Base-by-base conservation (phyloP, 2,888 invertebrate genomes). In the Amblyjoppa proteus region DNA sequence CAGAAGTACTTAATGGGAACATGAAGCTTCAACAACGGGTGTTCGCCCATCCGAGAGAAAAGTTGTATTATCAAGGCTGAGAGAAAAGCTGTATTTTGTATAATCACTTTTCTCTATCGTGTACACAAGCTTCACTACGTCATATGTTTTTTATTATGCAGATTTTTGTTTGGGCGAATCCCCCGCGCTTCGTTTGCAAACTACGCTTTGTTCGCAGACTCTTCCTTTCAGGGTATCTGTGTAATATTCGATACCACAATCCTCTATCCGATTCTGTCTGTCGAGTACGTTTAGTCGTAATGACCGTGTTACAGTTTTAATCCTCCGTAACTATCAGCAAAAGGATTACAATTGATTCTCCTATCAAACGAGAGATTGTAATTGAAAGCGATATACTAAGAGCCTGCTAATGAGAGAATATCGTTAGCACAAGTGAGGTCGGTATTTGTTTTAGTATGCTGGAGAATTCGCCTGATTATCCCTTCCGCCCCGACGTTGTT, bases 1-100 rank as follows among this genome's bases (percentile, higher is more conserved):
- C 45, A 68, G 49, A 68, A 49, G 45, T 28, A 58, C 68, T 75
- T 75, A 25, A 75, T 75, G 81, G 56, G 69, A 74, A 81, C 69
- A 58, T n/a, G 68, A n/a, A 81, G 69, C 68, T 74, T 58, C 51
- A 49, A 69, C 56, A 49, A 58, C 34, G 41, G 28, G 11, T 25
- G 34, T 58, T 45, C 68, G 41, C 13, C 13, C 51, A 11, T 2
- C 20, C 28, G 28, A 41, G 41, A 51, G 56, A 56, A 58, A 66
- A 58, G 49, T 61, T 49, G 45, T 28, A 75, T 45, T 16, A 20
- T 20, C 20, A 20, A 20, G n/a, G 51, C 41, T 41, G 28, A 41
- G 41, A 51, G 56, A 56, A 58, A 66, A 58, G 49, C 74, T 49
- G 45, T 28, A 75, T 45, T 16, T 9, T 31, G 9, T 49, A 25